Evolutionary conservation across 2,113 vertebrate species (phyloP).

Genomic region (Chunga burmeisteri): DNA sequence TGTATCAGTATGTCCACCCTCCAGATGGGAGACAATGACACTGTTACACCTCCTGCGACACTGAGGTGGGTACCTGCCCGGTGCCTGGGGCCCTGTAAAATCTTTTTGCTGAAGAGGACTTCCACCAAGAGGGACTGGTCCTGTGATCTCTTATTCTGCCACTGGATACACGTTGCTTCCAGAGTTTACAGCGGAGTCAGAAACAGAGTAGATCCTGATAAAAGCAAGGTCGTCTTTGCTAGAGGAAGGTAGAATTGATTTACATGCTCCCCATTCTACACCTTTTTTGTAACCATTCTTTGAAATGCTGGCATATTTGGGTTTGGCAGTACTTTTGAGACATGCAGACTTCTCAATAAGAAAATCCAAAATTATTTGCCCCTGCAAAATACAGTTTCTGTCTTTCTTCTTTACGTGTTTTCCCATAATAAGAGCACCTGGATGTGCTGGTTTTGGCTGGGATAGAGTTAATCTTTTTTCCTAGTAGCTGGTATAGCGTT

Average conservation of each 20-base stretch:
- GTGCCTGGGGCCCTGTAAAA: not conserved
- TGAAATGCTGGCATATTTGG: not conserved
- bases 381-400: not conserved
- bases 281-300: not conserved
- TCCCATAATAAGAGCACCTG: not conserved
- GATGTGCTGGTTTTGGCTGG: too few species aligned
- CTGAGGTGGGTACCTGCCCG: not conserved
- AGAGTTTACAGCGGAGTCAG: not conserved
- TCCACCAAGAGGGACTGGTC: not conserved
- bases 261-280: not conserved
- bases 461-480: too few species aligned
- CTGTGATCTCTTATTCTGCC: not conserved
- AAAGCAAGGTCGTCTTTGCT: not conserved
- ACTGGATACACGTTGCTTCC: rapidly evolving
- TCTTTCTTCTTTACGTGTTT: not conserved
- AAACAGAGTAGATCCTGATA: not conserved
- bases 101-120: not conserved
- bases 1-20: not conserved
- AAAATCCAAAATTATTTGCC: not conserved
- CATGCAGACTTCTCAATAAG: not conserved
- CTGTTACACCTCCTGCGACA: not conserved
- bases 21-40: too few species aligned
- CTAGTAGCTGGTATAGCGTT: too few species aligned
- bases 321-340: not conserved
- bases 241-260: not conserved